Conservation (phyloP, 1,140 invertebrate genomes). For the Campoletis sonorensis region DNA sequence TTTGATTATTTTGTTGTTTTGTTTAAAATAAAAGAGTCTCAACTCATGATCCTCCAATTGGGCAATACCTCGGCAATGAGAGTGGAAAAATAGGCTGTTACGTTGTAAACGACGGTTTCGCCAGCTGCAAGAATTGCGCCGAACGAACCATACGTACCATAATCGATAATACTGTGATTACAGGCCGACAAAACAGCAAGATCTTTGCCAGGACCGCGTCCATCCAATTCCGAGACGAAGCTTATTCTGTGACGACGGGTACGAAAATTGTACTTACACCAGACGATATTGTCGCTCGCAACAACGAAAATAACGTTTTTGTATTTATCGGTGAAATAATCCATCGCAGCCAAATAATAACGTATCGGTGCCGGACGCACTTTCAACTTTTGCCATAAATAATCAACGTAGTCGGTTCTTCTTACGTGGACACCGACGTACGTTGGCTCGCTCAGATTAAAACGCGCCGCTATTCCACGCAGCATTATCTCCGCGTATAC, state of each 20-base stretch:
- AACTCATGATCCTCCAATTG: constrained; percentile 77
- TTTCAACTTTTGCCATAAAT: constrained; percentile 77
- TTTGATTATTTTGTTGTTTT: constrained; percentile 1
- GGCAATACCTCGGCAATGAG: constrained; percentile 77
- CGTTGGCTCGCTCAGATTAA: constrained; percentile 65
- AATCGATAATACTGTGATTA: constrained; percentile 83
- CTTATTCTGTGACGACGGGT: constrained; percentile 73
- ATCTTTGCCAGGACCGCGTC: constrained; percentile 78
- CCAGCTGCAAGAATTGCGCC: constrained; percentile 81
- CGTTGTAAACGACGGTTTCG: constrained; percentile 79
- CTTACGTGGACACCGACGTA: constrained; percentile 80
- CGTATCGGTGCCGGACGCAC: constrained; percentile 75
- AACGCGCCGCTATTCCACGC: constrained; percentile 65
- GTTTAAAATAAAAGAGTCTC: constrained; percentile 14
- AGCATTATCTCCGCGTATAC: constrained; percentile 75
- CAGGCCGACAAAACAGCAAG: constrained; percentile 81
- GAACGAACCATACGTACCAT: constrained; percentile 84
- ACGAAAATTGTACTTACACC: constrained; percentile 78
- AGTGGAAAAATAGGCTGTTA: constrained; percentile 77
- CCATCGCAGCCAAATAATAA: constrained; percentile 79
- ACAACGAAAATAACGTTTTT: constrained; percentile 78
- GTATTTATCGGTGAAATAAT: constrained; percentile 78
- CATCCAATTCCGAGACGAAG: constrained; percentile 74
- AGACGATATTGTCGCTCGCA: constrained; percentile 80
- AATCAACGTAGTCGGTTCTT: constrained; percentile 79